Base-by-base conservation (phyloP, 2,888 invertebrate genomes). In the Clostera curtula region DNA sequence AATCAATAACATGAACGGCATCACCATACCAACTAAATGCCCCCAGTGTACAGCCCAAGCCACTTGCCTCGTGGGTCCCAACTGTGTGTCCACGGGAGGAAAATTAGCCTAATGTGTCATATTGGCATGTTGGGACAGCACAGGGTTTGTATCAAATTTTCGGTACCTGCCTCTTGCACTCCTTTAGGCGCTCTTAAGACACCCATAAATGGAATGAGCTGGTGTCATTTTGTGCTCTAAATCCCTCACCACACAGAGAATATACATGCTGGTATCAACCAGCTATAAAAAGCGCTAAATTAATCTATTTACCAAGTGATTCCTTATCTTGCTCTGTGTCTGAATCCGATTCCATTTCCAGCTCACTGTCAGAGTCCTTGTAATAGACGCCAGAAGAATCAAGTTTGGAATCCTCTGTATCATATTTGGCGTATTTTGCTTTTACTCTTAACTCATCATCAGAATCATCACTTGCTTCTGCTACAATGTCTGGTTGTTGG, bases 361-460 rank as follows among this genome's bases (percentile, higher is more conserved):
- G 46, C 56, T 88, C 89, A 49, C 87, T 88, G 44, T 88, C 88
- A 0, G 88, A 87, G 58, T 88, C 88, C 39, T 82, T 89, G 48
- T 90, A 90, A 59, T 87, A 92, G 10, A 88, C 69, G 9, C 91
- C 91, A 14, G 90, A 88, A 36, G 90, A 90, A 46, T 91, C 90
- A 30, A 92, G 70, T 54, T 89, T 88, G 5, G 88, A 86, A 19
- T 71, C 55, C 23, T 89, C 91, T 43, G 90, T 90, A 29, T 88
- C 87, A 62, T 91, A 92, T 39, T 82, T 86, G 6, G 84, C 64
- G 55, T 72, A 87, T 56, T 88, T 89, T 4, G 79, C 75, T 50
- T 85, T 80, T 4, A 73, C 54, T 51, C 75, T 82, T 1, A 74
- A 42, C 39, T 86, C 85, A 39, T 88, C 87, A 49, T 87, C 87